Evolutionary conservation across 2,113 vertebrate species (phyloP).

Genomic region (Sminthopsis crassicaudata): DNA sequence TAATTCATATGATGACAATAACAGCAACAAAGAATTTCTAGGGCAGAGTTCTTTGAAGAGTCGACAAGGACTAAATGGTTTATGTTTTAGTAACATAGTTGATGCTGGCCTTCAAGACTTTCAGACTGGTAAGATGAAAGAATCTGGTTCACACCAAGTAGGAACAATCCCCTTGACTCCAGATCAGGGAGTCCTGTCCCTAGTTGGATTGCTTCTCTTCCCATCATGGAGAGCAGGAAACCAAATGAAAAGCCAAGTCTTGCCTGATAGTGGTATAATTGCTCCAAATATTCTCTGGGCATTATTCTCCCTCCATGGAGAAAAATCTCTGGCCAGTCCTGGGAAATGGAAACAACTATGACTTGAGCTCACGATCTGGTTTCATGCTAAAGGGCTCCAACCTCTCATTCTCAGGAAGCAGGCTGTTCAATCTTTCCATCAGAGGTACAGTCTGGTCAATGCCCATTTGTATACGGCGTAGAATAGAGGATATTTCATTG

Average conservation of each 20-base stretch:
- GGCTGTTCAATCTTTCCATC: conserved; percentile 96
- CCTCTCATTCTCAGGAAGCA: conserved; percentile 94
- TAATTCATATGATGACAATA: background rate
- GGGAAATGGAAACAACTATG: conserved; percentile 49
- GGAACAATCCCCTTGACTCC: background rate
- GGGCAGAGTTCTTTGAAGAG: conserved; percentile 16
- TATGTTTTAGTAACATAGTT: background rate
- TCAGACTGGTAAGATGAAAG: background rate
- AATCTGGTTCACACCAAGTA: background rate
- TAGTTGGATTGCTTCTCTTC: fast-evolving
- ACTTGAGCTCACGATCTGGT: conserved; percentile 85
- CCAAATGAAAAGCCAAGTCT: background rate
- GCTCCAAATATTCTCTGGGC: background rate
- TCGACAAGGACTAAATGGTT: background rate
- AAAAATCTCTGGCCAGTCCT: background rate
- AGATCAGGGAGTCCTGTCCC: background rate
- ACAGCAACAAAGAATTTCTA: conserved; percentile 29
- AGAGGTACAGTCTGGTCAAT: conserved; percentile 96
- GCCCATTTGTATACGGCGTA: conserved; percentile 98
- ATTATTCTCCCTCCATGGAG: fast-evolving
- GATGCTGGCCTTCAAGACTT: background rate
- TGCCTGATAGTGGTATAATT: fast-evolving
- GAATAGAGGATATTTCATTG: conserved; percentile 98
- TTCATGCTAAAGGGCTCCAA: conserved; percentile 97
- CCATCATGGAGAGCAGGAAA: background rate